These are phyloP conservation scores for Poeciliopsis paucimaculata DNA, from an alignment of 2,797 vertebrate species.

Conservation along the genomic window DNA sequence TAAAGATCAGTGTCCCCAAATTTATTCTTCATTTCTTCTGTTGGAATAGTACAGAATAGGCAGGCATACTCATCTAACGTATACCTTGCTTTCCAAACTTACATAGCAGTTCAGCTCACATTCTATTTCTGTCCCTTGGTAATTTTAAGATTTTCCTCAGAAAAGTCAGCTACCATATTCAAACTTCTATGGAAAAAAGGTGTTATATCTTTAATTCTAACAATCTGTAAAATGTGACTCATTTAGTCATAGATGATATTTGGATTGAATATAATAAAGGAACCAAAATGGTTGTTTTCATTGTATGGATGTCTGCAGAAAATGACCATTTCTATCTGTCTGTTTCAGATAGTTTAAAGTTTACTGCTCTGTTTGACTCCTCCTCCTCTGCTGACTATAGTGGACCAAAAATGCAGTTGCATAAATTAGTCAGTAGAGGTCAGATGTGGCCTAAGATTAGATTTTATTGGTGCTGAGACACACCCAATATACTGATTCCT, in stretches of 20 bases:
- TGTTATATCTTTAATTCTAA: not conserved
- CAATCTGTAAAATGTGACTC: conserved; percentile 14
- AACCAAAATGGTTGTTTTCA: conserved; percentile 39
- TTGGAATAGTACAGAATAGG: not conserved
- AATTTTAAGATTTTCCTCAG: not conserved
- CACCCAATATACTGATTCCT: conserved; percentile 50
- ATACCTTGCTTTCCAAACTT: not conserved
- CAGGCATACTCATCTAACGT: not conserved
- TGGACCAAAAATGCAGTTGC: conserved; percentile 49
- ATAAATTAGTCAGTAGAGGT: conserved; percentile 69
- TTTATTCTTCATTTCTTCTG: not conserved
- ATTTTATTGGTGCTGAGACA: conserved; percentile 45
- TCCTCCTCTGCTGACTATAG: conserved; percentile 18
- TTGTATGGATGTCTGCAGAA: conserved; percentile 13
- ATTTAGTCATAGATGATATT: conserved; percentile 17
- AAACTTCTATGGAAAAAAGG: not conserved
- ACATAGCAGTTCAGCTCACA: not conserved
- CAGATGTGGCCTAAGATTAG: conserved; percentile 40
- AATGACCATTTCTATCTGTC: conserved; percentile 5
- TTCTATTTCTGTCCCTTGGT: not conserved
- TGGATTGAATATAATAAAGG: conserved; percentile 13
- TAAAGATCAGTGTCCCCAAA: not conserved
- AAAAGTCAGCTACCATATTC: not conserved
- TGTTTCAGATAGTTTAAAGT: conserved; percentile 21
- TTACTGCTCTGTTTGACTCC: conserved; percentile 9